Conservation (phyloP, 2,113 vertebrate species). For the Falcunculus frontatus region DNA sequence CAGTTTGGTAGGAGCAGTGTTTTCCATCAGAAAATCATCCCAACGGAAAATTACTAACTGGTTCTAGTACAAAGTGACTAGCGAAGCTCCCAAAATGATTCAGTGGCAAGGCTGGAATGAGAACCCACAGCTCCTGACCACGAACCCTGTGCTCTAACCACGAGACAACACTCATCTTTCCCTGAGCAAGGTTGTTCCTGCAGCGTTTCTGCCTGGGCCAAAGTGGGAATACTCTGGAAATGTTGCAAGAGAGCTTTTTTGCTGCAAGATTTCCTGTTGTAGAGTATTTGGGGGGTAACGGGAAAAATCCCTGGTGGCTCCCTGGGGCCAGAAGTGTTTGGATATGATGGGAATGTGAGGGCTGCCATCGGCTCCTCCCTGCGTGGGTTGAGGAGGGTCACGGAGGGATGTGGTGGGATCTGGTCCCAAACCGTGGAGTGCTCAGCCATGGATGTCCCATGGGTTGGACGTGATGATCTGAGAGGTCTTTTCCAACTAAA, state of each 20-base stretch:
- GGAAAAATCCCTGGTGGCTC: not conserved
- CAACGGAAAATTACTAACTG: constrained; percentile 53
- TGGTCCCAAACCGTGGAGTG: accelerated
- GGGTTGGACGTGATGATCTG: not conserved
- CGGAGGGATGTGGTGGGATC: not conserved
- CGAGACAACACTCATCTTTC: constrained; percentile 61
- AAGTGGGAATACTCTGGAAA: constrained; percentile 9
- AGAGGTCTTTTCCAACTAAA: not conserved
- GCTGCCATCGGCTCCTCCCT: not conserved
- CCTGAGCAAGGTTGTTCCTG: constrained; percentile 29
- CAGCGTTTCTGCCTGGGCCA: not conserved
- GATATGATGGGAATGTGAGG: not conserved
- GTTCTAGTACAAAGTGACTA: constrained; percentile 15
- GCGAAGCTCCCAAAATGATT: constrained; percentile 33
- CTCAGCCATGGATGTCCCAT: not conserved
- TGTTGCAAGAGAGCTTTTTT: constrained; percentile 16
- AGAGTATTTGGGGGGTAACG: not conserved
- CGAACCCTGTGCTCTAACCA: constrained; percentile 51
- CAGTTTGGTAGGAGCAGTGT: not conserved
- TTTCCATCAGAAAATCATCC: constrained; percentile 44
- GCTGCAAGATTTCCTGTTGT: not conserved
- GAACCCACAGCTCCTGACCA: constrained; percentile 50
- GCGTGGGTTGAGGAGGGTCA: not conserved
- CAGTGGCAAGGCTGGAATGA: constrained; percentile 52
- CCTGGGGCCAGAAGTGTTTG: not conserved